Conservation (phyloP, 1,140 invertebrate genomes). For the Brachionus koreanus region DNA sequence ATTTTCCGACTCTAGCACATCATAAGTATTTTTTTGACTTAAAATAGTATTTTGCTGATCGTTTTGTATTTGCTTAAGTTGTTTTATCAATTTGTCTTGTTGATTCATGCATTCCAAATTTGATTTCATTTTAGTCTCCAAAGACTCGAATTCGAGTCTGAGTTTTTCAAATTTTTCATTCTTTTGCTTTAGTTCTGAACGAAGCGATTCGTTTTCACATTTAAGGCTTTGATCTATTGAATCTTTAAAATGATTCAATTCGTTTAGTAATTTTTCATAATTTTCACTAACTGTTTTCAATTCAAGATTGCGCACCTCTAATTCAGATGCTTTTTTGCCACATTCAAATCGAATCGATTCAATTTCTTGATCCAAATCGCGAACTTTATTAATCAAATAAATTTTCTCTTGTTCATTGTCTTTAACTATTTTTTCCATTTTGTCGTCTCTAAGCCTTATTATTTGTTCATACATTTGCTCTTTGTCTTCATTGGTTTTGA, state of each 20-base stretch:
- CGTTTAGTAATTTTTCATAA: slow-evolving; percentile 5
- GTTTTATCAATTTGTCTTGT: slow-evolving; percentile 12
- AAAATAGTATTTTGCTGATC: neutral
- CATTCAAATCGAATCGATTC: neutral
- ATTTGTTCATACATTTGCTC: slow-evolving; percentile 36
- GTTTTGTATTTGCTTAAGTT: neutral
- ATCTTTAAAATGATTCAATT: slow-evolving; percentile 19
- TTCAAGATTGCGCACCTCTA: neutral
- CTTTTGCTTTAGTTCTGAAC: neutral
- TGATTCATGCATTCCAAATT: slow-evolving; percentile 24
- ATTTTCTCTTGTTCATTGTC: slow-evolving; percentile 20
- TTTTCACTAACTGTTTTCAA: slow-evolving; percentile 3
- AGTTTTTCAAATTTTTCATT: neutral
- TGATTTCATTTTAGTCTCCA: neutral
- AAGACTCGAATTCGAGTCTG: neutral
- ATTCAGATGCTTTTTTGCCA: neutral
- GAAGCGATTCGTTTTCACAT: neutral
- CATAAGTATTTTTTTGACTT: neutral
- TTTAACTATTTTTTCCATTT: slow-evolving; percentile 19
- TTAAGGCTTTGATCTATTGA: slow-evolving; percentile 2
- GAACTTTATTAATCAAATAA: neutral
- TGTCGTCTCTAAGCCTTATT: slow-evolving; percentile 10
- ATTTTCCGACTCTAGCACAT: slow-evolving; percentile 1
- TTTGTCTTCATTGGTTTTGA: neutral
- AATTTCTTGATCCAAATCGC: neutral